Conservation (phyloP, 2,113 vertebrate species). For the Phocoena phocoena region DNA sequence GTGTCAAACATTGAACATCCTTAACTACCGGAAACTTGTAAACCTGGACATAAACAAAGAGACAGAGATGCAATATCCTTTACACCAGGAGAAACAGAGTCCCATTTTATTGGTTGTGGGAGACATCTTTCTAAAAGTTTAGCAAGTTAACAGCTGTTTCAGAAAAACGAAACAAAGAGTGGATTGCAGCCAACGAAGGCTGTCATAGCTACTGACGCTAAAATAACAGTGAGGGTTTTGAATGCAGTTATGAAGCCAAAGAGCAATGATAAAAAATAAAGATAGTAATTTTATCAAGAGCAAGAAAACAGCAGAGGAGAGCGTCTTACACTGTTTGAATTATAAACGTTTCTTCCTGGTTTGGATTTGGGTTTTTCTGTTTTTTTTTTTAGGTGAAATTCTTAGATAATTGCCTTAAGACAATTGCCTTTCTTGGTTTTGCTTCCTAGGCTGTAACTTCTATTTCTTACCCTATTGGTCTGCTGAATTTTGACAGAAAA, state of each 20-base stretch:
- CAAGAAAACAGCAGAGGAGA: background rate
- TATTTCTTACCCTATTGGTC: background rate
- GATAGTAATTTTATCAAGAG: background rate
- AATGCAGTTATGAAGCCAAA: background rate
- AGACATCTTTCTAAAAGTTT: background rate
- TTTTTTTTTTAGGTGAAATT: slow-evolving; percentile 17
- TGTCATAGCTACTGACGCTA: background rate
- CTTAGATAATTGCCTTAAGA: background rate
- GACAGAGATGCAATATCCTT: background rate
- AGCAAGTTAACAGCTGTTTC: background rate
- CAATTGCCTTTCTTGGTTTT: background rate
- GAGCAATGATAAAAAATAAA: background rate
- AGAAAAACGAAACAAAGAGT: background rate
- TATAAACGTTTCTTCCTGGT: background rate
- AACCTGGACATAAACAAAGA: background rate
- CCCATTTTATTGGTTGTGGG: background rate
- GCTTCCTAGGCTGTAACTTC: background rate
- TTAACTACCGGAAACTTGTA: background rate
- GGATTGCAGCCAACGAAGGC: background rate
- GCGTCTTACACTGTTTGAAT: background rate
- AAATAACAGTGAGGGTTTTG: slow-evolving; percentile 17
- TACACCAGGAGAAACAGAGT: background rate
- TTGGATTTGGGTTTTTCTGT: background rate
- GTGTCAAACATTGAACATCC: background rate
- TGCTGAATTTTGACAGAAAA: background rate